Conservation (phyloP, 2,888 invertebrate genomes). For the Sarcophaga carnaria region DNA sequence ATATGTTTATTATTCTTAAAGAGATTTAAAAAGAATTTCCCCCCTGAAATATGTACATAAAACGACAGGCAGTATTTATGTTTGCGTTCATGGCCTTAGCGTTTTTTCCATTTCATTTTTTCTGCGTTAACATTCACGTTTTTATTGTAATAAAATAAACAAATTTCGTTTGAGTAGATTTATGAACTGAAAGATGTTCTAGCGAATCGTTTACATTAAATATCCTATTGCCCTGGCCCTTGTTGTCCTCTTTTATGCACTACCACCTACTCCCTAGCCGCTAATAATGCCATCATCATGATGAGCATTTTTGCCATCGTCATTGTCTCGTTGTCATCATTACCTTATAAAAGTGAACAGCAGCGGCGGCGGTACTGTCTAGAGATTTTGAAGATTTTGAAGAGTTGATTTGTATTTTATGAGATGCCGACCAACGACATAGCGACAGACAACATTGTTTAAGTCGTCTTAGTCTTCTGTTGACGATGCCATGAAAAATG, state of each 20-base stretch:
- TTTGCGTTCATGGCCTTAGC: slow-evolving; percentile 18
- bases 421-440: slow-evolving; percentile 43
- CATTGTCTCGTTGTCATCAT: neutral
- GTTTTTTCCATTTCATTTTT: neutral
- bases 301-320: neutral
- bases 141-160: slow-evolving; percentile 37
- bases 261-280: slow-evolving; percentile 39
- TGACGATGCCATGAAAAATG: too few relatives aligned
- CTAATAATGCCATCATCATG: neutral
- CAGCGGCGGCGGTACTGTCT: slow-evolving; percentile 27
- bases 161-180: slow-evolving; percentile 59
- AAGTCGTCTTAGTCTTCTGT: too few relatives aligned
- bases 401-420: slow-evolving; percentile 60
- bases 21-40: slow-evolving; percentile 7
- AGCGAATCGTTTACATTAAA: slow-evolving; percentile 42
- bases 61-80: slow-evolving; percentile 21
- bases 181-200: slow-evolving; percentile 55
- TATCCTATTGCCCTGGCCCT: slow-evolving; percentile 5
- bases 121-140: neutral
- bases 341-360: slow-evolving; percentile 24
- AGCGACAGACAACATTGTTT: too few relatives aligned
- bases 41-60: slow-evolving; percentile 15
- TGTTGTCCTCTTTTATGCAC: neutral
- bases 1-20: neutral
- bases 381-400: slow-evolving; percentile 39